These are phyloP conservation scores for Lamellibrachia luymesi DNA, from an alignment of 1,140 invertebrate species.

Conservation along the genomic window DNA sequence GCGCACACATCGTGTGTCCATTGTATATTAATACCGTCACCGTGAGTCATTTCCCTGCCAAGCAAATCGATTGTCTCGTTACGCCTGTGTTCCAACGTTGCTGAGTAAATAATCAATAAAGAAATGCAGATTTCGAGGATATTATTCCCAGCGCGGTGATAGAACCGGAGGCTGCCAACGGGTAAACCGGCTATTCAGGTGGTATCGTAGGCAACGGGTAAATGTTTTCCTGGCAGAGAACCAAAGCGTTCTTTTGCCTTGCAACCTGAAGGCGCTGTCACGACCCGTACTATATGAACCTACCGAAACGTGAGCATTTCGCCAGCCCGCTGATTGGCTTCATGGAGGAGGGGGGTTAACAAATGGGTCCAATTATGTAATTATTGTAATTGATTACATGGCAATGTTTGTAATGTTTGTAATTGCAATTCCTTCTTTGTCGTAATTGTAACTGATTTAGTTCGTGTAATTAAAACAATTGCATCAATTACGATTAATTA, in stretches of 20 bases:
- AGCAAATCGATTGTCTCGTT: background rate
- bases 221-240: background rate
- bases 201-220: background rate
- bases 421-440: no score
- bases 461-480: no score
- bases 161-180: background rate
- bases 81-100: background rate
- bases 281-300: background rate
- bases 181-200: background rate
- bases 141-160: background rate
- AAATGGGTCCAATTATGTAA: no score
- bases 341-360: no score
- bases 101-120: background rate
- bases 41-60: background rate
- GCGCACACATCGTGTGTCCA: background rate
- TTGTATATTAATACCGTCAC: background rate
- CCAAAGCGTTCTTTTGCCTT: no score
- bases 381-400: no score
- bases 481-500: no score
- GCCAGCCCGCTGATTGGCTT: no score
- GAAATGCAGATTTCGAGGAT: background rate
- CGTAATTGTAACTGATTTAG: no score
- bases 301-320: background rate
- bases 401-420: no score
- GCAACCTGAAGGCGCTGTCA: no score